Evolutionary conservation across 2,797 vertebrate genomes (phyloP).

Genomic region (Pterois miles): DNA sequence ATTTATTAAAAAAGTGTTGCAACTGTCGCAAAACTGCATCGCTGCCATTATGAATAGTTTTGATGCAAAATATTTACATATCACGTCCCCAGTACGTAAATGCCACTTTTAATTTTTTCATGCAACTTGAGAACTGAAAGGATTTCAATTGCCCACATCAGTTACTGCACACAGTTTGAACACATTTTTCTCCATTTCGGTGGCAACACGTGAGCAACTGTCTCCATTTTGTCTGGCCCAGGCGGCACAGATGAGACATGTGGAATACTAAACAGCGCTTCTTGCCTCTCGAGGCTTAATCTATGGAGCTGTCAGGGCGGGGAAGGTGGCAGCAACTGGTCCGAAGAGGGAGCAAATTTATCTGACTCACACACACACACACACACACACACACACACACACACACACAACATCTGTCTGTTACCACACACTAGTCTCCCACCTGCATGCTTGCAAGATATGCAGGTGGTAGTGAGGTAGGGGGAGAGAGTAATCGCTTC

Average conservation of each 20-base stretch:
- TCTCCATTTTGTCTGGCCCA: slow-evolving; percentile 33
- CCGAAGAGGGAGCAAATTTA: slow-evolving; percentile 49
- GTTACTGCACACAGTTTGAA: not conserved
- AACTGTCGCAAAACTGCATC: no score
- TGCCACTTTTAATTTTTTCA: not conserved
- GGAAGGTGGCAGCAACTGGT: slow-evolving; percentile 34
- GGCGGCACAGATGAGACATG: slow-evolving; percentile 21
- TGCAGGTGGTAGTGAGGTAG: slow-evolving; percentile 41
- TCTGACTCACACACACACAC: slow-evolving; percentile 30
- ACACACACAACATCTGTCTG: slow-evolving; percentile 33
- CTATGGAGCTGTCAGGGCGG: slow-evolving; percentile 67
- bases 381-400: slow-evolving; percentile 9
- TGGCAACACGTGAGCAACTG: slow-evolving; percentile 27
- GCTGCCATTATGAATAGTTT: no score
- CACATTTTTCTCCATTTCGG: slow-evolving; percentile 37
- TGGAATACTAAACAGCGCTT: slow-evolving; percentile 57
- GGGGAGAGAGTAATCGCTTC: slow-evolving; percentile 39
- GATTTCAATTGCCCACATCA: slow-evolving; percentile 4
- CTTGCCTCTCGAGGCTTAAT: slow-evolving; percentile 60
- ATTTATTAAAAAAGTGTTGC: no score
- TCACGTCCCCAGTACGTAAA: no score
- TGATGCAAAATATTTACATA: no score
- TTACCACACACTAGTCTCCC: slow-evolving; percentile 32
- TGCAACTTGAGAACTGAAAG: not conserved
- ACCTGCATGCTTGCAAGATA: slow-evolving; percentile 36